Evolutionary conservation across 1,140 invertebrate genomes (phyloP).

Genomic region (Sminthurides bifidus): DNA sequence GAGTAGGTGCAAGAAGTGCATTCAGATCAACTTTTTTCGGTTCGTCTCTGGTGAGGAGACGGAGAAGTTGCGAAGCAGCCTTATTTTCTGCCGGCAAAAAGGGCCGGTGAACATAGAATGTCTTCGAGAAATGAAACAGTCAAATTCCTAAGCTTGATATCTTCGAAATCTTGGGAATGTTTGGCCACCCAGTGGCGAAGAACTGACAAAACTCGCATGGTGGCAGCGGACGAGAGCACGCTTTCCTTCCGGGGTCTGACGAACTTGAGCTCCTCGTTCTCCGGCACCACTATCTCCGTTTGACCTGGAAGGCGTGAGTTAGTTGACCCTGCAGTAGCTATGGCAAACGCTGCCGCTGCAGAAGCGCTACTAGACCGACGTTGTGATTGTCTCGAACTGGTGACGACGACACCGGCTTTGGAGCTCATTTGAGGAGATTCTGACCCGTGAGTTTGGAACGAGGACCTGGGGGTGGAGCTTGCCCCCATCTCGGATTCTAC

Average conservation of each 20-base stretch:
- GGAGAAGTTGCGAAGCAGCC: constrained; percentile 65
- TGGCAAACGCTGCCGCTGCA: constrained; percentile 77
- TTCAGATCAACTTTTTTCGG: constrained; percentile 53
- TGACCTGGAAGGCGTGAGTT: constrained; percentile 22
- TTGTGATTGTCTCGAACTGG: constrained; percentile 76
- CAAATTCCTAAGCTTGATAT: constrained; percentile 57
- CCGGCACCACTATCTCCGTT: constrained; percentile 30
- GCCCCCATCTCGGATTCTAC: constrained; percentile 29
- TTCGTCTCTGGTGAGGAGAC: constrained; percentile 64
- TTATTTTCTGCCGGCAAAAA: constrained; percentile 85
- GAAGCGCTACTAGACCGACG: constrained; percentile 80
- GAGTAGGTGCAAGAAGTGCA: constrained; percentile 55
- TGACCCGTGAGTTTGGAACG: constrained; percentile 32
- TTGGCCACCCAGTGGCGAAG: constrained; percentile 65
- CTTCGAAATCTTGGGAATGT: constrained; percentile 52
- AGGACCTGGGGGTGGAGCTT: constrained; percentile 20
- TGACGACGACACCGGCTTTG: constrained; percentile 83
- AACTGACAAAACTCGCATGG: constrained; percentile 84
- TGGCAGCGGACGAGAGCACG: constrained; percentile 80
- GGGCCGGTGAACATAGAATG: constrained; percentile 66
- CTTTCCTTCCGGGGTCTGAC: constrained; percentile 55
- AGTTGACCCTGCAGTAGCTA: constrained; percentile 30
- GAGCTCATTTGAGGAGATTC: constrained; percentile 36
- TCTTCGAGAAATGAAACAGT: constrained; percentile 82
- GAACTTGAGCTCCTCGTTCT: constrained; percentile 32